Conservation (phyloP, 2,113 vertebrate species). For the Centropus unirufus region DNA sequence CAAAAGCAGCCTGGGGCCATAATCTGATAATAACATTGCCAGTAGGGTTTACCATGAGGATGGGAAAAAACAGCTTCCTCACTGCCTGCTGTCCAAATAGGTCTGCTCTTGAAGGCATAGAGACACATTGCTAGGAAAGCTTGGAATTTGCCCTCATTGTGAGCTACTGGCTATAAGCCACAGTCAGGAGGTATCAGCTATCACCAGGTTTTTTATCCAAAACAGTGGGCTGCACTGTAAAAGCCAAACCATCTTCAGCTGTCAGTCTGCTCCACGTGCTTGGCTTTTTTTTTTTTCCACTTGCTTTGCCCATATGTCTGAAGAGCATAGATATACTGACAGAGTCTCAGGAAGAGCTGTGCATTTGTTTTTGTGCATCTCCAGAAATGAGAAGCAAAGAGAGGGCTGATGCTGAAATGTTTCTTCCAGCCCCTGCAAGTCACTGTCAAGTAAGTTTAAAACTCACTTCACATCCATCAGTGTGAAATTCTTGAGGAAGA, state of each 20-base stretch:
- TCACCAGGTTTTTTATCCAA: background rate
- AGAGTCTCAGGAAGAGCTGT: background rate
- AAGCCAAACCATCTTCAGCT: background rate
- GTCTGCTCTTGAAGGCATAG: background rate
- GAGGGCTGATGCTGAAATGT: background rate
- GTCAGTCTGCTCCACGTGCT: background rate
- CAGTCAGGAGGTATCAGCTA: background rate
- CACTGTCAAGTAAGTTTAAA: background rate
- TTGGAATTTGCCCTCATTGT: background rate
- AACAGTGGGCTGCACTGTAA: background rate
- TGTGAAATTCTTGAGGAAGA: background rate
- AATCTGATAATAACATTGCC: background rate
- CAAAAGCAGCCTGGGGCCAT: background rate
- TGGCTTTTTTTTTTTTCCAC: background rate
- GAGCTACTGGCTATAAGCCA: background rate
- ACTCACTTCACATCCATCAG: background rate
- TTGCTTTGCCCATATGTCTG: background rate
- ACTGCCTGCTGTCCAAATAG: background rate
- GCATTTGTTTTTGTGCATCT: background rate
- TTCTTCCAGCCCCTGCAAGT: background rate
- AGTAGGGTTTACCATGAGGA: background rate
- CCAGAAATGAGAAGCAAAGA: background rate
- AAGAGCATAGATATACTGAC: background rate
- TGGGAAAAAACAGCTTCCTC: background rate
- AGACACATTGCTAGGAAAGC: background rate